Base-by-base conservation (phyloP, 1,140 invertebrate species). In the Steinernema feltiae region DNA sequence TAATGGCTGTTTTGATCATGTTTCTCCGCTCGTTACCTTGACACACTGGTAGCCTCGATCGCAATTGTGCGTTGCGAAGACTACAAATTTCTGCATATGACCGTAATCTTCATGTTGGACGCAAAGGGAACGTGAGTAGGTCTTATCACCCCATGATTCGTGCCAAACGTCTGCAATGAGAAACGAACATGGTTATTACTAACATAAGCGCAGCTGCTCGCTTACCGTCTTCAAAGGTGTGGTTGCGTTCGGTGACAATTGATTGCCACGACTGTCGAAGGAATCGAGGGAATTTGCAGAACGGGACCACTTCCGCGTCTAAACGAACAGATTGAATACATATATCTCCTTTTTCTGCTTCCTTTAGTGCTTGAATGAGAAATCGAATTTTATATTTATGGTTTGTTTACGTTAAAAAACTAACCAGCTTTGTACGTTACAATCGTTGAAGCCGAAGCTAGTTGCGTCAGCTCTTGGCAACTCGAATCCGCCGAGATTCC, bases 1-100 rank as follows among this genome's bases (percentile, higher is more conserved):
- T 27, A 27, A n/a, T 12, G 24, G 53, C 15, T n/a, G 53, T 15
- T 27, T 63, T 15, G 2, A 21, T 63, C 12, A 3, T 63, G 24
- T 27, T 15, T 12, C 24, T 21, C 24, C 53, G 12, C 2, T 63
- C 18, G 35, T 41, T 27, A 63, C 53, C 53, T 63, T 63, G 53
- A 63, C 53, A 63, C 53, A 63, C 24, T 63, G 53, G 24, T 63
- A 63, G 12, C 53, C 53, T 63, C 53, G 53, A 63, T 63, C 53
- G 53, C 53, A 63, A 27, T 63, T 63, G 12, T 21, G 53, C 24
- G 53, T 63, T 3, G 24, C 53, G 53, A 63, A 63, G 24, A 63
- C 15, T 7, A 63, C 53, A 21, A 63, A 63, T 27, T 63, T 63
- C 53, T 63, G 53, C 53, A 63, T 63, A 27, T 63, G 53, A 27